phyloP scores from a whole-genome alignment of 2,797 vertebrate species.

The Emydoidea blandingii region DNA sequence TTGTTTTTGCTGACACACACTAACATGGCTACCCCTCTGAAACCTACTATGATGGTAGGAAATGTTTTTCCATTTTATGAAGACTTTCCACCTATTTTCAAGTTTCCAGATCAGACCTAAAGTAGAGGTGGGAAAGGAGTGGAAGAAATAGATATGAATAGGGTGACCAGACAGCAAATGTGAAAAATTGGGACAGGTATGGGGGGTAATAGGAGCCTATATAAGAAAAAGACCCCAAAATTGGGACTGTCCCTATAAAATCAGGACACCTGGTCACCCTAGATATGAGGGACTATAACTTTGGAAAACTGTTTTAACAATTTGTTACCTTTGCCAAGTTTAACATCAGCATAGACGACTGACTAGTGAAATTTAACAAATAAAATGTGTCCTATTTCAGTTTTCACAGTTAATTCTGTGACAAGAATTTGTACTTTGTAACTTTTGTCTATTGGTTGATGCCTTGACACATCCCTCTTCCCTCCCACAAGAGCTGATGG shows the following conservation, averaged over 20 bases:
- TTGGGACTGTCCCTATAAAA: too few species aligned
- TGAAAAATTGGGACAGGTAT: too few species aligned
- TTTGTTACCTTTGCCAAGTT: background rate
- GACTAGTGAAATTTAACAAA: constrained; percentile 3
- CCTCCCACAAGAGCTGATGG: background rate
- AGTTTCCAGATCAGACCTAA: constrained; percentile 8
- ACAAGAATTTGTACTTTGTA: background rate
- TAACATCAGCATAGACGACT: background rate
- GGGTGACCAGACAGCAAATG: too few species aligned
- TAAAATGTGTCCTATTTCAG: background rate
- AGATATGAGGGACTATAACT: background rate
- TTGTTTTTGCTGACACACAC: too few species aligned
- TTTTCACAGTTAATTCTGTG: constrained; percentile 8
- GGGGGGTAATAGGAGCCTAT: too few species aligned
- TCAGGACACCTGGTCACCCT: too few species aligned
- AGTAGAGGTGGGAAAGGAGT: background rate
- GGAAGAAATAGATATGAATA: background rate
- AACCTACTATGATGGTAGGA: background rate
- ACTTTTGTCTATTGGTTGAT: background rate
- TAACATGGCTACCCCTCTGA: too few species aligned
- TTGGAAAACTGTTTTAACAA: constrained; percentile 16
- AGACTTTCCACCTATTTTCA: background rate
- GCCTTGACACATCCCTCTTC: background rate
- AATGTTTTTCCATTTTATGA: background rate
- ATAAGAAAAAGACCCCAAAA: too few species aligned